These are phyloP conservation scores for Campylomormyrus tamandua DNA, from an alignment of 2,113 vertebrate species.

Conservation along the genomic window DNA sequence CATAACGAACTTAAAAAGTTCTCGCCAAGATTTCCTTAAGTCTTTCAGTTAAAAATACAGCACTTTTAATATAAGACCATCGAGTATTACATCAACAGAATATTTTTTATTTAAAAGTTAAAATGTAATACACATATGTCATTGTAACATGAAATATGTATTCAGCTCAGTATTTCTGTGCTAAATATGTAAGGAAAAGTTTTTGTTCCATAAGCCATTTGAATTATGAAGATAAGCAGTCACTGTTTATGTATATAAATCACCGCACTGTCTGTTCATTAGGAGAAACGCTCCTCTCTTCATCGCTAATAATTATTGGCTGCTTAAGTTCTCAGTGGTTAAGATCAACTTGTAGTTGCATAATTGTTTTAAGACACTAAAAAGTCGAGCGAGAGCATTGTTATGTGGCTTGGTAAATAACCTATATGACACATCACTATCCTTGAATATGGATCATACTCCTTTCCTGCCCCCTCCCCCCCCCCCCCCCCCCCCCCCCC, in stretches of 20 bases:
- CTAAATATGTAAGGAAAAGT: neutral
- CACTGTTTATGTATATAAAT: neutral
- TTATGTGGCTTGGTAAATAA: neutral
- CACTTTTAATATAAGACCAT: neutral
- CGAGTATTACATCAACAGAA: neutral
- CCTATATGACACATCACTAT: neutral
- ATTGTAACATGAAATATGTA: neutral
- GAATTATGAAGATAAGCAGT: neutral
- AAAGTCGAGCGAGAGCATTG: neutral
- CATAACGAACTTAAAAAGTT: neutral
- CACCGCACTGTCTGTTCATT: neutral
- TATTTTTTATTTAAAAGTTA: neutral
- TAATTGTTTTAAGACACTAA: neutral
- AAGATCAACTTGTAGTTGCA: neutral
- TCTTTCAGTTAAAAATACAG: neutral
- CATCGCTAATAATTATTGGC: neutral
- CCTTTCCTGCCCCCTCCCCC: neutral
- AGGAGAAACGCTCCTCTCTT: neutral
- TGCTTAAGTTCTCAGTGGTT: neutral
- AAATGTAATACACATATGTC: neutral
- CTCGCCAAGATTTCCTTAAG: neutral
- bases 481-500: too few relatives aligned
- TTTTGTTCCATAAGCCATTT: neutral
- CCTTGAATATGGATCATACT: neutral
- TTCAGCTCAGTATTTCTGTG: neutral